Conservation (phyloP, 2,888 invertebrate species). For the Lasioglossum malachurum region DNA sequence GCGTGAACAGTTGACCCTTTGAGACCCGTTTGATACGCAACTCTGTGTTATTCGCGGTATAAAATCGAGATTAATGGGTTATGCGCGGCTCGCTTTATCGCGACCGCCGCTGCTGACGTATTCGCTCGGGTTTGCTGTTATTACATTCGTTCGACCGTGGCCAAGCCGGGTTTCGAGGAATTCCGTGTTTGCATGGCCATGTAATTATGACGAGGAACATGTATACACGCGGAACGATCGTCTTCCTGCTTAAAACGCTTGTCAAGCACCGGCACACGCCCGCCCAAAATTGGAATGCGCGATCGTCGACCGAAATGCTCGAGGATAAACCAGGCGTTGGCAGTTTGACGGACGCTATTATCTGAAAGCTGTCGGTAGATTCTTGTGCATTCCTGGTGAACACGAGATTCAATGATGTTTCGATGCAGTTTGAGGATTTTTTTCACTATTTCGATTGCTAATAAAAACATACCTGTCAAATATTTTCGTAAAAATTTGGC, state of each 20-base stretch:
- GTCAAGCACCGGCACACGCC: not conserved
- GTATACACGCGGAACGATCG: not conserved
- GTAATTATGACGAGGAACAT: not conserved
- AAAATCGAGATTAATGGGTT: constrained; percentile 2
- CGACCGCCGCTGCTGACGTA: not conserved
- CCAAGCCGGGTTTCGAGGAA: not conserved
- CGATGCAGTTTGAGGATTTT: not conserved
- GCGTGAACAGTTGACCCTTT: constrained; percentile 1
- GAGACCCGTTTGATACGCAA: not conserved
- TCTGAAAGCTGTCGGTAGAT: not conserved
- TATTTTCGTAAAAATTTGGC: not conserved
- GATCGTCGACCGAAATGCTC: not conserved
- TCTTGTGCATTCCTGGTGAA: not conserved
- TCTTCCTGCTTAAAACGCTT: not conserved
- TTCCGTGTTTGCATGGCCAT: not conserved
- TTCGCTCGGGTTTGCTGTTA: not conserved
- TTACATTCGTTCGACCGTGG: not conserved
- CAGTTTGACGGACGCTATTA: not conserved
- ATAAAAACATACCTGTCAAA: not conserved
- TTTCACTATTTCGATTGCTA: not conserved
- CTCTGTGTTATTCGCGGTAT: not conserved
- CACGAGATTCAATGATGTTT: too few species aligned
- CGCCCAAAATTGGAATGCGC: not conserved
- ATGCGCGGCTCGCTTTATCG: not conserved
- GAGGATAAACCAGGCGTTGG: not conserved